These are phyloP conservation scores for Eristalinus aeneus DNA, from an alignment of 2,888 invertebrate genomes.

Conservation along the genomic window DNA sequence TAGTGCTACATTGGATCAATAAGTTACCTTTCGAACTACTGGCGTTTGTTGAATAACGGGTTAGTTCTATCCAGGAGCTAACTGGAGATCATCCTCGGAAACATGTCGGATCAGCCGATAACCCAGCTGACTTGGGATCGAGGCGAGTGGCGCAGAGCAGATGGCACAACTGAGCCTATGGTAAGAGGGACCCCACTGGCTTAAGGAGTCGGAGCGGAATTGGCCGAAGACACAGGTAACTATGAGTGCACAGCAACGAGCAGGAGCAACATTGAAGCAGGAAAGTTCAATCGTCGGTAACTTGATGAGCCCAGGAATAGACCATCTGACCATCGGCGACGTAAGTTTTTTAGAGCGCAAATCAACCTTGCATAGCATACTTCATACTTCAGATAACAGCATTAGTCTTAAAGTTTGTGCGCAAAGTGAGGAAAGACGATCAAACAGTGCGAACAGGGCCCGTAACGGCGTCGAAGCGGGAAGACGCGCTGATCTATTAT, in stretches of 20 bases:
- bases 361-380: not conserved
- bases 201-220: not conserved
- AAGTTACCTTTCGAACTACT: slow-evolving; percentile 19
- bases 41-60: slow-evolving; percentile 35
- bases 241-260: not conserved
- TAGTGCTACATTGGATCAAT: slow-evolving; percentile 39
- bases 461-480: not conserved
- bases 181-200: slow-evolving; percentile 13
- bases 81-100: not conserved
- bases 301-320: not conserved
- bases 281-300: not conserved
- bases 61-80: slow-evolving; percentile 13
- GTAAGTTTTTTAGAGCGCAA: not conserved
- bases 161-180: slow-evolving; percentile 1
- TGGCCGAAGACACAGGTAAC: slow-evolving; percentile 2
- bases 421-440: not conserved
- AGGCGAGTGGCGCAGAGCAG: slow-evolving; percentile 10
- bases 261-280: not conserved
- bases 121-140: slow-evolving; percentile 29
- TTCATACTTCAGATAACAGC: not conserved
- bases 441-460: not conserved
- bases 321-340: not conserved
- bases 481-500: not conserved
- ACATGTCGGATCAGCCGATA: slow-evolving; percentile 25
- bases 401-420: not conserved